These are phyloP conservation scores for Lepidochrysops patricia DNA, from an alignment of 2,888 invertebrate species.

Conservation along the genomic window DNA sequence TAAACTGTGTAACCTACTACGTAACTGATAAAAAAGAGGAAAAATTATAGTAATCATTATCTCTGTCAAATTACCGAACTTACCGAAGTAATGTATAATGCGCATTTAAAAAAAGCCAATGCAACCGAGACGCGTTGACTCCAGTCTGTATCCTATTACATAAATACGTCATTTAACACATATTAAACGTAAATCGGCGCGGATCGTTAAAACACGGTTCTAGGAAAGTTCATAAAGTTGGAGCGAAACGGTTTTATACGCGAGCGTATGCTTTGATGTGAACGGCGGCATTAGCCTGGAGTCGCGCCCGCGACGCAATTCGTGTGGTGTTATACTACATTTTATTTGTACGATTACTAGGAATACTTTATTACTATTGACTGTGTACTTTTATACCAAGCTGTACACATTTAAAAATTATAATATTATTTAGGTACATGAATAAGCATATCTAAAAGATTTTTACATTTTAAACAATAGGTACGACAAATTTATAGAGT, in stretches of 20 bases:
- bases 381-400: background rate
- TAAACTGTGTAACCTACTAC: no score
- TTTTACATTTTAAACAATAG: no score
- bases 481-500: no score
- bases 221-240: constrained; percentile 41
- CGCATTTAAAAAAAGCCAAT: no score
- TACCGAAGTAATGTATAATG: no score
- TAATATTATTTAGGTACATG: no score
- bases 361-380: background rate
- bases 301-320: background rate
- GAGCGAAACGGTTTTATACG: constrained; percentile 31
- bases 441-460: no score
- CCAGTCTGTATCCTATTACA: no score
- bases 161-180: background rate
- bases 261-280: constrained; percentile 18
- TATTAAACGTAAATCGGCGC: constrained; percentile 20
- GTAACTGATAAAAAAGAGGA: no score
- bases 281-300: constrained; percentile 20
- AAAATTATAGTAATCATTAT: no score
- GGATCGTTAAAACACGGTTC: constrained; percentile 34
- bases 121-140: no score
- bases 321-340: background rate
- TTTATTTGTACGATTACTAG: background rate
- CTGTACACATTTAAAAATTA: background rate
- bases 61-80: background rate